Conservation (phyloP, 2,888 invertebrate species). For the Heliconius erato region DNA sequence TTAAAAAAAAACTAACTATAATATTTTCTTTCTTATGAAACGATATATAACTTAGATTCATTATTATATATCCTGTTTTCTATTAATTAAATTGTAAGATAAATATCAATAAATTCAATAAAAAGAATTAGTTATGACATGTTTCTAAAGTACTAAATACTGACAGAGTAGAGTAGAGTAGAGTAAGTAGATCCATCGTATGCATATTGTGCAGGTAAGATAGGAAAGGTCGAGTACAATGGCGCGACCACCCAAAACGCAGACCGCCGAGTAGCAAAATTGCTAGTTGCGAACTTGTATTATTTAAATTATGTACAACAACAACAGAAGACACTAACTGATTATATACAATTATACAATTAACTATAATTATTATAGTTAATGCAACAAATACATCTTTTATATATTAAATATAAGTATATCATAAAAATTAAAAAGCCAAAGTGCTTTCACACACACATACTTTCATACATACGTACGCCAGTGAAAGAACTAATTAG, state of each 20-base stretch:
- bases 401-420: neutral
- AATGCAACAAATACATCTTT: neutral
- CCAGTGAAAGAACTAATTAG: conserved; percentile 22
- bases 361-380: neutral
- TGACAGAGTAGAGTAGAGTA: neutral
- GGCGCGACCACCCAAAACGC: conserved; percentile 21
- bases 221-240: conserved; percentile 24
- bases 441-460: neutral
- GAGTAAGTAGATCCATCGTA: neutral
- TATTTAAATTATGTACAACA: conserved; percentile 13
- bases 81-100: neutral
- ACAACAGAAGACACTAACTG: neutral
- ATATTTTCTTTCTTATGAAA: too few relatives aligned
- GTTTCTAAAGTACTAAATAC: neutral
- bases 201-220: neutral
- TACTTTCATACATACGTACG: neutral
- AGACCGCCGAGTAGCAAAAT: conserved; percentile 7
- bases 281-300: conserved; percentile 6
- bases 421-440: neutral
- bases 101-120: neutral
- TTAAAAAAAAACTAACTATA: too few relatives aligned
- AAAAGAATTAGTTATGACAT: neutral
- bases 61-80: too few relatives aligned
- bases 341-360: neutral
- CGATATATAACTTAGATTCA: too few relatives aligned